Evolutionary conservation across 2,797 vertebrate genomes (phyloP).

Genomic region (Anniella stebbinsi): DNA sequence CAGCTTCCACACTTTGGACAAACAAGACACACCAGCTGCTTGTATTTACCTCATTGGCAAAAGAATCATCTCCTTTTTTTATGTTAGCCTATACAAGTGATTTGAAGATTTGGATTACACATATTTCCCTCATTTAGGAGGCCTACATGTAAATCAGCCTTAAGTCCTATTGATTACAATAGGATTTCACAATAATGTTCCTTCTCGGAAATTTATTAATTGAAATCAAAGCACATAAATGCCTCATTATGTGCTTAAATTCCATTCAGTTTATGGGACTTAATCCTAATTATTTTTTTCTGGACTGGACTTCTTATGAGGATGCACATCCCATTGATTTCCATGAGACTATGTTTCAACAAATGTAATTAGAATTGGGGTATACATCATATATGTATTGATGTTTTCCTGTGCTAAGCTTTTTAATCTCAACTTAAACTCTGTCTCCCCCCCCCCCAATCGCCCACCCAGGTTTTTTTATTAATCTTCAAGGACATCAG

Average conservation of each 20-base stretch:
- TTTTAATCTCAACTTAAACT: neutral
- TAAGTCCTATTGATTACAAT: neutral
- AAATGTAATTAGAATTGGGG: slow-evolving; percentile 26
- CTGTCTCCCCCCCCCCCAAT: too few species aligned
- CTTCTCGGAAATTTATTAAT: slow-evolving; percentile 14
- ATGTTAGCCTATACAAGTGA: neutral
- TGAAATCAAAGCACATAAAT: slow-evolving; percentile 27
- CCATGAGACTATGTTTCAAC: slow-evolving; percentile 6
- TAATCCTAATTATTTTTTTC: slow-evolving; percentile 8
- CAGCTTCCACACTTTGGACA: neutral
- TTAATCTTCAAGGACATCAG: neutral
- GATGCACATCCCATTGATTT: slow-evolving; percentile 10
- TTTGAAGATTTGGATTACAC: neutral
- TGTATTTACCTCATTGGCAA: neutral
- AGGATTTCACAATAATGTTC: neutral
- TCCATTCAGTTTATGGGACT: neutral
- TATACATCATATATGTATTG: neutral
- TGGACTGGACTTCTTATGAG: neutral
- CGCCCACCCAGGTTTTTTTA: neutral
- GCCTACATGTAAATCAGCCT: neutral
- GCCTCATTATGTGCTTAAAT: neutral
- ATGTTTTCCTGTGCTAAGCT: neutral
- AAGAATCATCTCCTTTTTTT: neutral
- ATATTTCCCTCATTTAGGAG: neutral
- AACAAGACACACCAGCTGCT: neutral